A percentile compares a stretch with the other conserved stretches of the same genome.
Conservation (phyloP, 35 echinoderm and acorn worm species). For the Eucidaris tribuloides region DNA sequence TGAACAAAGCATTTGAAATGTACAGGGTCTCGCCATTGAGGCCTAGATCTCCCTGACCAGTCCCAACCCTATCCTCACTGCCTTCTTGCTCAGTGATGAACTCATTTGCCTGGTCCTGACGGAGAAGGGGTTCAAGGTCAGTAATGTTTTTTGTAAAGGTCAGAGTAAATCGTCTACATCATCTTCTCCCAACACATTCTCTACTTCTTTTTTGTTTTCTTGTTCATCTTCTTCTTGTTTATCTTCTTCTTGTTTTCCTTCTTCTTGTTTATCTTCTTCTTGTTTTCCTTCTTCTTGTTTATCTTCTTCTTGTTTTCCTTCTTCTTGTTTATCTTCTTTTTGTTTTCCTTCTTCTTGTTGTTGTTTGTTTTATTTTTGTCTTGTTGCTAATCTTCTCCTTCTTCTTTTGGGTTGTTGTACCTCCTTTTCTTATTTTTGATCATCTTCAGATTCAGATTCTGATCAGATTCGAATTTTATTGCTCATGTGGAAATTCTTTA, state of each 20-base stretch:
- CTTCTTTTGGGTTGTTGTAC: too few relatives aligned
- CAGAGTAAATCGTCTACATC: too few relatives aligned
- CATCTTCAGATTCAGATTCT: too few relatives aligned
- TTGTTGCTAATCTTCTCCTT: neutral
- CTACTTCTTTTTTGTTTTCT: neutral
- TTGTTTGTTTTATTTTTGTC: neutral
- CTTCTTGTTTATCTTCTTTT: neutral
- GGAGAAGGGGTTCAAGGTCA: slow-evolving; percentile 99
- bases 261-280: neutral
- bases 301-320: neutral
- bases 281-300: neutral
- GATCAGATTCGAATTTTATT: too few relatives aligned
- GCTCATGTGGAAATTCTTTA: too few relatives aligned
- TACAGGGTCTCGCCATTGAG: slow-evolving; percentile 63
- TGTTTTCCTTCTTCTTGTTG: neutral
- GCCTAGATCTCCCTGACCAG: slow-evolving; percentile 93
- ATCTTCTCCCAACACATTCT: neutral
- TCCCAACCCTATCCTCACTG: slow-evolving; percentile 84
- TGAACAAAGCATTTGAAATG: too few relatives aligned
- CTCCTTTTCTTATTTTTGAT: too few relatives aligned
- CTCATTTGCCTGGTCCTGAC: slow-evolving; percentile 54
- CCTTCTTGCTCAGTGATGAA: slow-evolving; percentile 88
- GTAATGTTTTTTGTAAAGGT: too few relatives aligned
- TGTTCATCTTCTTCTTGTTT: neutral
- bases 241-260: neutral